Base-by-base conservation (phyloP, 2,888 invertebrate genomes). In the Labia minor region DNA sequence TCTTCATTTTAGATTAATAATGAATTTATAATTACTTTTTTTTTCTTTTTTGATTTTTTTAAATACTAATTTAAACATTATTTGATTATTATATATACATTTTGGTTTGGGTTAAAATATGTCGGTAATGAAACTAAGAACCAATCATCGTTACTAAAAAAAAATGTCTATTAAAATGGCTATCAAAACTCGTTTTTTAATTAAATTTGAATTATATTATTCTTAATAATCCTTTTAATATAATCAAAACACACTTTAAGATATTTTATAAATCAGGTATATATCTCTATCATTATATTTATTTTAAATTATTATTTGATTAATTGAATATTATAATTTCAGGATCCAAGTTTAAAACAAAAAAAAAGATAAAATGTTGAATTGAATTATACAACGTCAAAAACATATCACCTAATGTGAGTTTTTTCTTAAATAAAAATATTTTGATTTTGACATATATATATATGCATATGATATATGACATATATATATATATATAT, bases 31-130 rank as follows among this genome's bases (percentile, higher is more conserved):
- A 49, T 3, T 49, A 8, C 4, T 49, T 49, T n/a, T 49, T n/a
- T 16, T n/a, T n/a, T n/a, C n/a, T n/a, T n/a, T n/a, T n/a, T n/a
- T n/a, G n/a, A 49, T 49, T 49, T n/a, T 49, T 49, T 49, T 49
- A 26, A 3, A 49, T 8, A 49, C 14, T 49, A 33, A n/a, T 49
- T 49, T 49, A 49, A 49, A 16, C 49, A 49, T n/a, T 10, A 49
- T 49, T 49, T 49, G 49, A 49, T 49, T n/a, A n/a, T 49, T n/a
- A 49, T n/a, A n/a, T n/a, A 49, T 49, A 49, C 49, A 49, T n/a
- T 49, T 49, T 49, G 49, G 49, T 49, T 49, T 49, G 49, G 49
- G 49, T 49, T 49, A 49, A 49, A 49, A 49, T 49, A 49, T 49
- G 49, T 49, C 49, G 8, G 49, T 49, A 49, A 49, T 16, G 49